These are phyloP conservation scores for Seriola rivoliana DNA, from an alignment of 2,113 vertebrate genomes.

Conservation along the genomic window DNA sequence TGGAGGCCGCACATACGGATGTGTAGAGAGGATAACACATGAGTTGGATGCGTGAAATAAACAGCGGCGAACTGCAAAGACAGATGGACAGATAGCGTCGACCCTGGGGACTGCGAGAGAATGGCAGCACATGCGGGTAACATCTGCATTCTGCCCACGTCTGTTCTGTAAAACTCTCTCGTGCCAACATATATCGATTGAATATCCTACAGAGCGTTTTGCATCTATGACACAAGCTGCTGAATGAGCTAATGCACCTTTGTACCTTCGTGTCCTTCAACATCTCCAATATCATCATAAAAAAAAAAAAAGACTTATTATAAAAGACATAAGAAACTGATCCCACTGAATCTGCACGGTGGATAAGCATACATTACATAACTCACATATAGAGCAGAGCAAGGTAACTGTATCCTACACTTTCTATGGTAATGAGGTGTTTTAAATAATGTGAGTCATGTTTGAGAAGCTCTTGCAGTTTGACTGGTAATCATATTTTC, in stretches of 20 bases:
- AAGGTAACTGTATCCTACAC: conserved; percentile 47
- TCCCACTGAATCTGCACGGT: not conserved
- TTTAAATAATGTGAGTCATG: conserved; percentile 51
- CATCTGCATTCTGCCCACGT: conserved; percentile 37
- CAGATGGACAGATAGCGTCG: not conserved
- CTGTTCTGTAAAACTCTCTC: conserved; percentile 30
- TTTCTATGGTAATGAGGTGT: conserved; percentile 63
- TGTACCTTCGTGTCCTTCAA: conserved; percentile 38
- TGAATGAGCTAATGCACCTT: conserved; percentile 7
- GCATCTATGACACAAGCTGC: conserved; percentile 19
- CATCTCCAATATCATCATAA: conserved; percentile 10
- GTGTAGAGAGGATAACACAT: not conserved
- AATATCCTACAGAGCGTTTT: conserved; percentile 12
- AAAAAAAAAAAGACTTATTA: not conserved
- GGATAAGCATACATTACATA: conserved; percentile 44
- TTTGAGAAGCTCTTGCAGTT: conserved; percentile 24
- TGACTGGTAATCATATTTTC: conserved; percentile 51
- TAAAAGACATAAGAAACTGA: not conserved
- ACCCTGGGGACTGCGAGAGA: not conserved
- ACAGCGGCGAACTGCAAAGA: not conserved
- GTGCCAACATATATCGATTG: conserved; percentile 50
- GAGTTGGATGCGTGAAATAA: not conserved
- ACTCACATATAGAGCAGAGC: conserved; percentile 10
- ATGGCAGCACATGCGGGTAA: not conserved
- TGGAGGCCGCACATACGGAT: not conserved